Conservation (phyloP, 2,888 invertebrate genomes). For the Deroplatys truncata region DNA sequence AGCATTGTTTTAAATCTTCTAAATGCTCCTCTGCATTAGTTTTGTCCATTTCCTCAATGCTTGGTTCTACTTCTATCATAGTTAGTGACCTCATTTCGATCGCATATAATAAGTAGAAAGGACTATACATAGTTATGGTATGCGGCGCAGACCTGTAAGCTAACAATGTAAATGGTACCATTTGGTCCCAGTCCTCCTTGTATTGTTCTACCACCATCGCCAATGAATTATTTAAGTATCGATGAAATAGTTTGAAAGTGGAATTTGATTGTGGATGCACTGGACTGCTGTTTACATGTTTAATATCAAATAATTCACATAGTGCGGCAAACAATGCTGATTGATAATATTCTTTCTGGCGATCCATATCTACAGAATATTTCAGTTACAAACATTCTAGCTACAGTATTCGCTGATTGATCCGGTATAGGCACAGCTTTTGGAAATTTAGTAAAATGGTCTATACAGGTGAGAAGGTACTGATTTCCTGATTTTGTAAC, state of each 20-base stretch:
- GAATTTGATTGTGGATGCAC: slow-evolving; percentile 20
- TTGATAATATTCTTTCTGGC: slow-evolving; percentile 28
- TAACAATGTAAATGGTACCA: neutral
- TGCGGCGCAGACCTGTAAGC: neutral
- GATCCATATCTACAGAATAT: slow-evolving; percentile 31
- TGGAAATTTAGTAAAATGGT: slow-evolving; percentile 31
- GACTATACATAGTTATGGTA: neutral
- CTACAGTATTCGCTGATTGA: slow-evolving; percentile 31
- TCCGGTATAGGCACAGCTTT: slow-evolving; percentile 34
- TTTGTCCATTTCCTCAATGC: neutral
- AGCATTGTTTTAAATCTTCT: too few species aligned
- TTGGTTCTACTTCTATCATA: neutral
- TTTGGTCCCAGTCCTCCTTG: neutral
- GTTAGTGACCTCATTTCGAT: neutral
- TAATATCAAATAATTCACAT: slow-evolving; percentile 10
- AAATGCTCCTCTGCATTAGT: too few species aligned
- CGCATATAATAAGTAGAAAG: neutral
- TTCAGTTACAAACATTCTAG: slow-evolving; percentile 24
- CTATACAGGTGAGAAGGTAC: slow-evolving; percentile 32
- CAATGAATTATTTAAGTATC: neutral
- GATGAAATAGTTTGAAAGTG: neutral
- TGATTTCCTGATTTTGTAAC: slow-evolving; percentile 27
- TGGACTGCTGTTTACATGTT: neutral
- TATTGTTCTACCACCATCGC: neutral
- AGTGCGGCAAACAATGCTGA: slow-evolving; percentile 26